Percentiles rank a stretch among this genome's conserved stretches.
phyloP scores from a whole-genome alignment of 2,113 vertebrate species.

The Vanacampus margaritifer region DNA sequence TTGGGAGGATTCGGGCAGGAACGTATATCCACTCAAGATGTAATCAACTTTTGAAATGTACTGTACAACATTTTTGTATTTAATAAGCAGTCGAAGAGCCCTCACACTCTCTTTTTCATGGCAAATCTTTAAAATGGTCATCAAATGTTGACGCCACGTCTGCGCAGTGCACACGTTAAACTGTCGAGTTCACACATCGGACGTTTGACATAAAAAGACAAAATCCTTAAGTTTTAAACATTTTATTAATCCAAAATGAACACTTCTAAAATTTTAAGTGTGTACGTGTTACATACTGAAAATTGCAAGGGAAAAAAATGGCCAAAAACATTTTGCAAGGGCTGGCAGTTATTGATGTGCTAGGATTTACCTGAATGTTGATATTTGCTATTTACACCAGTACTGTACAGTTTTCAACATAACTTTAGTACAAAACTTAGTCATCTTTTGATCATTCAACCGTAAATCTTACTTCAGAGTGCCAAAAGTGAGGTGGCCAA shows the following conservation, averaged over 20 bases:
- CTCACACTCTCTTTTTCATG: no score
- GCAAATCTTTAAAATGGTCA: no score
- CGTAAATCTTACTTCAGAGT: not conserved
- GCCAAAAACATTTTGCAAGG: not conserved
- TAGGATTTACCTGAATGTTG: not conserved
- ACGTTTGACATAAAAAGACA: not conserved
- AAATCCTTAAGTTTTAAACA: constrained; percentile 15
- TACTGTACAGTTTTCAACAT: not conserved
- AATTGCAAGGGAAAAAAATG: not conserved
- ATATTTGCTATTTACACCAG: not conserved
- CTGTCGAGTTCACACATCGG: not conserved
- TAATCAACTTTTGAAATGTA: not conserved
- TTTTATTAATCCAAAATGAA: constrained; percentile 8
- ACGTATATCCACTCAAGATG: not conserved
- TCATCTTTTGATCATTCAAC: not conserved
- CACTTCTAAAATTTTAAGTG: constrained; percentile 1
- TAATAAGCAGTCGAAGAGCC: no score
- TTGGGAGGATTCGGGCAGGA: constrained; percentile 14
- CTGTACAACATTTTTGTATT: no score
- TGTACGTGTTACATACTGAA: constrained; percentile 11
- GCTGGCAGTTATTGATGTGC: not conserved
- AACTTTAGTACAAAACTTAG: not conserved
- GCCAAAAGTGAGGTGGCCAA: not conserved
- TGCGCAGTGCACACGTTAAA: no score
- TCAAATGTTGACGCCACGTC: no score